Percentiles rank a stretch among this genome's conserved stretches.
These are phyloP conservation scores for Diabrotica undecimpunctata DNA, from an alignment of 1,140 invertebrate genomes.

Conservation along the genomic window DNA sequence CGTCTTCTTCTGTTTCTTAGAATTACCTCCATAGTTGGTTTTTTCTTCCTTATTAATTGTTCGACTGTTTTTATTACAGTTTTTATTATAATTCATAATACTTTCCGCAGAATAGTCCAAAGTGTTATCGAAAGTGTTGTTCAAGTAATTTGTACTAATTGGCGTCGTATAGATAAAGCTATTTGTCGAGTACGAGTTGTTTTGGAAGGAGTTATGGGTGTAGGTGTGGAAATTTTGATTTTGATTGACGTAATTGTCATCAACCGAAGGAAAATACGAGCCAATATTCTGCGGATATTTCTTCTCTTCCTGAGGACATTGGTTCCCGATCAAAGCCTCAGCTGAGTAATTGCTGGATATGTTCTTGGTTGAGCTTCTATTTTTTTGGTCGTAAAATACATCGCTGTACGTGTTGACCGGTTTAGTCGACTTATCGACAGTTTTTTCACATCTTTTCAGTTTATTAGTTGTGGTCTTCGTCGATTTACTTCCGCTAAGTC, in stretches of 20 bases:
- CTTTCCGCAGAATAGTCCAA: conserved; percentile 31
- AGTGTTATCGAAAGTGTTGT: conserved; percentile 36
- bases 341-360: conserved; percentile 56
- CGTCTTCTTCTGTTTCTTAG: conserved; percentile 27
- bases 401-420: conserved; percentile 23
- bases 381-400: conserved; percentile 32
- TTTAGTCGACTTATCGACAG: conserved; percentile 17
- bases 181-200: conserved; percentile 34
- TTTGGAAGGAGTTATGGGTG: conserved; percentile 37
- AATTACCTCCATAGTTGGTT: conserved; percentile 16
- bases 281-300: conserved; percentile 32
- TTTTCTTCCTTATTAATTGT: conserved; percentile 25
- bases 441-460: conserved; percentile 13
- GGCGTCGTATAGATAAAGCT: conserved; percentile 33
- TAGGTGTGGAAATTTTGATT: conserved; percentile 32
- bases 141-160: conserved; percentile 36
- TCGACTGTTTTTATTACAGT: conserved; percentile 4
- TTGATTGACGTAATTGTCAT: conserved; percentile 33
- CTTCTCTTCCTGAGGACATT: conserved; percentile 30
- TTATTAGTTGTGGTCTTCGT: conserved; percentile 20
- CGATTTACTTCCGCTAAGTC: conserved; percentile 34
- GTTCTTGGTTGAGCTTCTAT: conserved; percentile 25
- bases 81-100: conserved; percentile 13
- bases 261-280: conserved; percentile 39
- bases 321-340: conserved; percentile 54